A percentile compares a stretch with the other conserved stretches of the same genome.
These are phyloP conservation scores for Dasypolia templi DNA, from an alignment of 2,888 invertebrate genomes.

Conservation along the genomic window DNA sequence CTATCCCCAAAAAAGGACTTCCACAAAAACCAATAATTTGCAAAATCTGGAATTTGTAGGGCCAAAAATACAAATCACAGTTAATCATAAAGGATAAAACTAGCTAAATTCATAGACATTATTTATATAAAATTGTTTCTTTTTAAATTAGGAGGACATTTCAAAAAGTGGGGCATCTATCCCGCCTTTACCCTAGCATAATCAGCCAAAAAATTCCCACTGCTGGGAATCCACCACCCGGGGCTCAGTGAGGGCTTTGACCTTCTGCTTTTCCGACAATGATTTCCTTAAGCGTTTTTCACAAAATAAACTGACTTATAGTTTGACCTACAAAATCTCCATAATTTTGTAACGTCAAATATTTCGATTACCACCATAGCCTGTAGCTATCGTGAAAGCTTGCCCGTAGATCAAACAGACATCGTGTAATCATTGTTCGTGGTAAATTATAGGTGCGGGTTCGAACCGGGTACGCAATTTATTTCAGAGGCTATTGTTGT, in stretches of 20 bases:
- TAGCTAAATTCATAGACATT: no score
- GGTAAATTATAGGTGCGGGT: conserved; percentile 54
- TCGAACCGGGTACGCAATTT: conserved; percentile 47
- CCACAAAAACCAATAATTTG: no score
- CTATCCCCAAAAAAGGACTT: no score
- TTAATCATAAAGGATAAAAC: no score
- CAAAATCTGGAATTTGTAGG: no score
- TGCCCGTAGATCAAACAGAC: conserved; percentile 66
- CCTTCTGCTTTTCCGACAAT: background rate
- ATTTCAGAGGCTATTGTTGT: conserved; percentile 36
- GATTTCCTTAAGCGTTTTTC: background rate
- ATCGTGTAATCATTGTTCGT: conserved; percentile 67
- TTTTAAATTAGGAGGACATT: no score
- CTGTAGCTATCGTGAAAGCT: conserved; percentile 46
- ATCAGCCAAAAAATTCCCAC: background rate
- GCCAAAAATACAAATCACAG: no score
- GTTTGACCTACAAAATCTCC: background rate
- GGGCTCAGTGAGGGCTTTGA: background rate
- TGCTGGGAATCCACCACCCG: background rate
- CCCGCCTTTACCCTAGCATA: no score
- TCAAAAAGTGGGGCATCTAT: no score
- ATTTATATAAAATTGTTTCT: no score
- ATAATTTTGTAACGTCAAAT: conserved; percentile 45
- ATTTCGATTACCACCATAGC: conserved; percentile 28
- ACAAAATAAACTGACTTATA: background rate